These are phyloP conservation scores for Coluber constrictor DNA, from an alignment of 2,797 vertebrate species.

Conservation along the genomic window DNA sequence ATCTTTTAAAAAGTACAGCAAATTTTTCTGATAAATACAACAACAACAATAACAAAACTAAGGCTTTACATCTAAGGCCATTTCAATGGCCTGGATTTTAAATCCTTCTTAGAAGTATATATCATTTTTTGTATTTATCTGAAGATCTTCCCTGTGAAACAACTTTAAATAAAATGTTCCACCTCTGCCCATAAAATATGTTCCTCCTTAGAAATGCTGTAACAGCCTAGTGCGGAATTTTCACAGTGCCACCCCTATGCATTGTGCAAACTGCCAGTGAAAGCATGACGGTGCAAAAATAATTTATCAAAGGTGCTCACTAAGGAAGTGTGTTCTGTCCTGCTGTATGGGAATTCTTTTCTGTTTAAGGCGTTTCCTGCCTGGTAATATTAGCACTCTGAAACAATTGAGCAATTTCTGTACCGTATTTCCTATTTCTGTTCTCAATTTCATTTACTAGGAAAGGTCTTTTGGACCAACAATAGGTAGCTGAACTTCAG, in stretches of 20 bases:
- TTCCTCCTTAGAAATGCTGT: not conserved
- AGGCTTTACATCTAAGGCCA: not conserved
- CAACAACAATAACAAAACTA: not conserved
- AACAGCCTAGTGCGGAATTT: not conserved
- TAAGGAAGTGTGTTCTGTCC: not conserved
- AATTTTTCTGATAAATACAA: not conserved
- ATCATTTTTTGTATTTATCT: not conserved
- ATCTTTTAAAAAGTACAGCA: not conserved
- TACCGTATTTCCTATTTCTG: not conserved
- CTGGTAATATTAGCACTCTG: not conserved
- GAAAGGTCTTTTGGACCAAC: not conserved
- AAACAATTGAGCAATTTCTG: not conserved
- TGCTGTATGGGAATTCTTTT: not conserved
- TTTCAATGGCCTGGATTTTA: not conserved
- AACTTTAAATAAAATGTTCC: not conserved
- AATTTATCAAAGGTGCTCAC: not conserved
- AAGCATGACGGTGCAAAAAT: slow-evolving; percentile 19
- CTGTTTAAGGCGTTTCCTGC: not conserved
- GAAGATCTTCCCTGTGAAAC: not conserved
- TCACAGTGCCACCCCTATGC: slow-evolving; percentile 6
- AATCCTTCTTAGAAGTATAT: not conserved
- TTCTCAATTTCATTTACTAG: not conserved
- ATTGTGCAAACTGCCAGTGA: not conserved
- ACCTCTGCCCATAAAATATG: not conserved
- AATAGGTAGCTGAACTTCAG: not conserved